These are phyloP conservation scores for Enhydra lutris DNA, from an alignment of 2,113 vertebrate species.

Conservation along the genomic window DNA sequence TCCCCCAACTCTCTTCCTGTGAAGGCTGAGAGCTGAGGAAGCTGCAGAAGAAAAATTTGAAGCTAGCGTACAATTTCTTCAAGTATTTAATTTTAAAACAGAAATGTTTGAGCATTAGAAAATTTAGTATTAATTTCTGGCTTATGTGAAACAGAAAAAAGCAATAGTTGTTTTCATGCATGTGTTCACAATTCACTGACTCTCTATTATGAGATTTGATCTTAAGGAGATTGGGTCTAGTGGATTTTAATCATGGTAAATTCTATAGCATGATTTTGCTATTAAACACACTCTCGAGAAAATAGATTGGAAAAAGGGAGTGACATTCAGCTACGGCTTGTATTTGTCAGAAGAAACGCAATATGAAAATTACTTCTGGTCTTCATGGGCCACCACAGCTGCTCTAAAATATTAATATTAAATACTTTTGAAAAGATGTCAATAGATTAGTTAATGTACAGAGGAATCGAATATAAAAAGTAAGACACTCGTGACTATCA, in stretches of 20 bases:
- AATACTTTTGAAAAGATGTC: neutral
- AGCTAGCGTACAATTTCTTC: neutral
- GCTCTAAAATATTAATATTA: neutral
- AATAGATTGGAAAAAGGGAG: neutral
- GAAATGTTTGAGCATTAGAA: neutral
- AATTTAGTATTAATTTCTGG: neutral
- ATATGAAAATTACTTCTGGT: neutral
- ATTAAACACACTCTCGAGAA: neutral
- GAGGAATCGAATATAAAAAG: neutral
- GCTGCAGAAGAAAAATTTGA: neutral
- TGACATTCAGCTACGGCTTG: neutral
- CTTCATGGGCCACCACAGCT: neutral
- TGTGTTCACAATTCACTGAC: neutral
- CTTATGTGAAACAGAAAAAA: neutral
- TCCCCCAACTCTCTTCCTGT: neutral
- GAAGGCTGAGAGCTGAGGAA: neutral
- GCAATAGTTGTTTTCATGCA: neutral
- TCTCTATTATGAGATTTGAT: neutral
- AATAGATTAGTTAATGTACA: neutral
- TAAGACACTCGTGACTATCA: neutral
- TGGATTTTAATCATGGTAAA: conserved; percentile 9
- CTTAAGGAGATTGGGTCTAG: neutral
- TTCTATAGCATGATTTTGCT: neutral
- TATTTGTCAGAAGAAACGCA: neutral
- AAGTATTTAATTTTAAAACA: neutral